Evolutionary conservation across 2,113 vertebrate species (phyloP).

Genomic region (Megaptera novaeangliae): DNA sequence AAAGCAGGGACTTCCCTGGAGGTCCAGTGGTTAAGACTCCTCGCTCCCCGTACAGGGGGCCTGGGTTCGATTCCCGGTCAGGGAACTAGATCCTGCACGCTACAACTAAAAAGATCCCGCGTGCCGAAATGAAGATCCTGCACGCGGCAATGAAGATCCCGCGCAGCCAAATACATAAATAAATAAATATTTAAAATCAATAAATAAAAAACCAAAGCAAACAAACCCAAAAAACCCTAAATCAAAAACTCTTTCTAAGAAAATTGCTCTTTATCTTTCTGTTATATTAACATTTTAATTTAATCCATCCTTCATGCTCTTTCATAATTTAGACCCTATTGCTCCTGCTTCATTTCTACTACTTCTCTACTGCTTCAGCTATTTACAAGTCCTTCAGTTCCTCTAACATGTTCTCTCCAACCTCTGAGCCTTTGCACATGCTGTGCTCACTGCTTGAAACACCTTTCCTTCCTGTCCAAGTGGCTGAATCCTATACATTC

Average conservation of each 20-base stretch:
- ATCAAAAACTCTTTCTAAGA: neutral
- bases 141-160: too few relatives aligned
- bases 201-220: neutral
- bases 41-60: too few relatives aligned
- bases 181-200: too few relatives aligned
- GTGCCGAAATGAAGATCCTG: too few relatives aligned
- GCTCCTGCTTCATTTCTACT: neutral
- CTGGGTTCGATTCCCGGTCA: too few relatives aligned
- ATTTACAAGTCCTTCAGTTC: neutral
- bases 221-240: neutral
- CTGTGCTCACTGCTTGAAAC: neutral
- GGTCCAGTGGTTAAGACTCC: too few relatives aligned
- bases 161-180: too few relatives aligned
- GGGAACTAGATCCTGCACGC: too few relatives aligned
- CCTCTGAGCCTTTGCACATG: neutral
- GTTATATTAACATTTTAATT: neutral
- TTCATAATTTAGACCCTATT: neutral
- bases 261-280: neutral
- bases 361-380: neutral
- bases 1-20: too few relatives aligned
- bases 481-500: neutral
- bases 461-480: neutral
- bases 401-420: neutral
- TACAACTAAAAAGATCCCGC: too few relatives aligned
- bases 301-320: neutral